Conservation (phyloP, 2,113 vertebrate genomes). For the Chaetodon trifascialis region DNA sequence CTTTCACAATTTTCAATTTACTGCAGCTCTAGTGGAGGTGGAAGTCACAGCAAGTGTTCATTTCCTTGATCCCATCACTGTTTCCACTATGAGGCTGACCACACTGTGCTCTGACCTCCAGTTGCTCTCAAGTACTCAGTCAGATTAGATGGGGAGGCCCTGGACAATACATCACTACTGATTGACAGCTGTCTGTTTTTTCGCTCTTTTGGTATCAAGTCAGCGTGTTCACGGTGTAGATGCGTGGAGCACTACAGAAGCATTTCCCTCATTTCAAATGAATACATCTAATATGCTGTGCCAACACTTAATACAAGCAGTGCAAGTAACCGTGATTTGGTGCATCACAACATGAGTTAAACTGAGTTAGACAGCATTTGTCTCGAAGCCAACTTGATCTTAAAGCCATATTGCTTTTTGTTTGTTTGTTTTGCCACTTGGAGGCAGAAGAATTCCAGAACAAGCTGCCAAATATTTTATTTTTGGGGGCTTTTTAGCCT, state of each 20-base stretch:
- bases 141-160: slow-evolving; percentile 19
- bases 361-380: neutral
- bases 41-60: slow-evolving; percentile 10
- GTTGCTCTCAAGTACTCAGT: slow-evolving; percentile 21
- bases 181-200: neutral
- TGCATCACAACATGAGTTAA: neutral
- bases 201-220: neutral
- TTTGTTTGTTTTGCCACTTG: neutral
- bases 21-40: slow-evolving; percentile 9
- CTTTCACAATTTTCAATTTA: slow-evolving; percentile 48
- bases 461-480: neutral
- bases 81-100: slow-evolving; percentile 4
- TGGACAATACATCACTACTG: neutral
- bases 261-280: neutral
- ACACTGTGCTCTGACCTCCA: slow-evolving; percentile 36
- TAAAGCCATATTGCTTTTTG: neutral
- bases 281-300: neutral
- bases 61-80: slow-evolving; percentile 35
- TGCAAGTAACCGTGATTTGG: neutral
- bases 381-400: neutral
- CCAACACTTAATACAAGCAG: too few relatives aligned
- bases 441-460: neutral
- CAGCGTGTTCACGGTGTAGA: neutral
- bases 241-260: neutral
- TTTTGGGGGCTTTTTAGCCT: too few relatives aligned